phyloP scores from a whole-genome alignment of 2,797 vertebrate genomes.

The Premnoplex brunnescens region DNA sequence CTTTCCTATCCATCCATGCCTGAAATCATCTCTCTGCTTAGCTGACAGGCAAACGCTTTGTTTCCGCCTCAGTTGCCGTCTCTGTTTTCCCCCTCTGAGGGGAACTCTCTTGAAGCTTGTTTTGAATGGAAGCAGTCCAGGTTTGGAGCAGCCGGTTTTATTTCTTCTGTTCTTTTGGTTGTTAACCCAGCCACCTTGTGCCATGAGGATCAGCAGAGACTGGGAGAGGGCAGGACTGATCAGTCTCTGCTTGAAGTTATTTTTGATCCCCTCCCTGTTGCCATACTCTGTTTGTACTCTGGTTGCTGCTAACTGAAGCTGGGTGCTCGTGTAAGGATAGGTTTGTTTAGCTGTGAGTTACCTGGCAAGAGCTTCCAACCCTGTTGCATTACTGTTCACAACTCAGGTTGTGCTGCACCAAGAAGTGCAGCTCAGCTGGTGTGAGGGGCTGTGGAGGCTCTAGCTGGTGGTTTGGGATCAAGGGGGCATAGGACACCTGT shows the following conservation, averaged over 20 bases:
- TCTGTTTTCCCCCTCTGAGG: background rate
- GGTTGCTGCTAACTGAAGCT: background rate
- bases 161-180: background rate
- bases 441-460: rapidly evolving
- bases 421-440: background rate
- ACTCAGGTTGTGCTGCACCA: background rate
- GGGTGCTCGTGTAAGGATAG: too few species aligned
- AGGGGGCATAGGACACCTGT: background rate
- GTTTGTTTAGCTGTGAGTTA: background rate
- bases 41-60: background rate
- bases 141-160: background rate
- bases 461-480: background rate
- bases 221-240: background rate
- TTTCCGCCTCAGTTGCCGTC: background rate
- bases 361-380: background rate
- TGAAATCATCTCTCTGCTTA: background rate
- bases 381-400: background rate
- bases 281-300: background rate
- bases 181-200: background rate
- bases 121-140: background rate
- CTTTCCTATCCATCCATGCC: rapidly evolving
- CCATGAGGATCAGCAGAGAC: background rate
- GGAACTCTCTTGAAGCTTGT: background rate
- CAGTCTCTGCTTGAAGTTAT: background rate
- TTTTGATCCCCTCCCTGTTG: rapidly evolving